These are phyloP conservation scores for Leucoraja erinaceus DNA, from an alignment of 2,113 vertebrate genomes.

Conservation along the genomic window DNA sequence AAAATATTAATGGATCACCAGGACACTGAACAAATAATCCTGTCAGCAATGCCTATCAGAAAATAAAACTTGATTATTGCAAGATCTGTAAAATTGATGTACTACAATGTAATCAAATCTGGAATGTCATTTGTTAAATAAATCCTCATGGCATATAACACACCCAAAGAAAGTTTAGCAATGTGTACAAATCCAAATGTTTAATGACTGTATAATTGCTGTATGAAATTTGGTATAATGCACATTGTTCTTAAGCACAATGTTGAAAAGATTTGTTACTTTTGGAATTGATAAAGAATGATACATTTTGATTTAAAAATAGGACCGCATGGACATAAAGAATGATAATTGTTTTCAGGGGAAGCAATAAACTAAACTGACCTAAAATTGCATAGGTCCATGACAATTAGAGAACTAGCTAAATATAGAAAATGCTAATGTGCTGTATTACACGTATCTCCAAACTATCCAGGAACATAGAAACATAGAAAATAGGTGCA, in stretches of 20 bases:
- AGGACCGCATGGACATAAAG: neutral
- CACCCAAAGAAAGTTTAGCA: neutral
- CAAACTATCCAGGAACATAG: neutral
- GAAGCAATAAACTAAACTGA: neutral
- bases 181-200: neutral
- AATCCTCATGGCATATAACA: neutral
- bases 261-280: neutral
- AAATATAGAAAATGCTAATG: neutral
- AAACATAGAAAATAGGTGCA: too few species aligned
- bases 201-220: neutral
- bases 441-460: neutral
- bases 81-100: neutral
- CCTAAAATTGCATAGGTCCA: neutral
- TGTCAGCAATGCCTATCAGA: slow-evolving; percentile 53
- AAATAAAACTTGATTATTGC: slow-evolving; percentile 33
- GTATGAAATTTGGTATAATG: neutral
- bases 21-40: slow-evolving; percentile 49
- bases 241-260: neutral
- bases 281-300: neutral
- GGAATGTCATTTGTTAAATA: neutral
- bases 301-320: neutral
- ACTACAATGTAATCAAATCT: neutral
- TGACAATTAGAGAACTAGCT: neutral
- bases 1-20: slow-evolving; percentile 53
- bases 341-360: neutral